phyloP scores from a whole-genome alignment of 1,140 invertebrate genomes.

The Ceratosolen solmsi region DNA sequence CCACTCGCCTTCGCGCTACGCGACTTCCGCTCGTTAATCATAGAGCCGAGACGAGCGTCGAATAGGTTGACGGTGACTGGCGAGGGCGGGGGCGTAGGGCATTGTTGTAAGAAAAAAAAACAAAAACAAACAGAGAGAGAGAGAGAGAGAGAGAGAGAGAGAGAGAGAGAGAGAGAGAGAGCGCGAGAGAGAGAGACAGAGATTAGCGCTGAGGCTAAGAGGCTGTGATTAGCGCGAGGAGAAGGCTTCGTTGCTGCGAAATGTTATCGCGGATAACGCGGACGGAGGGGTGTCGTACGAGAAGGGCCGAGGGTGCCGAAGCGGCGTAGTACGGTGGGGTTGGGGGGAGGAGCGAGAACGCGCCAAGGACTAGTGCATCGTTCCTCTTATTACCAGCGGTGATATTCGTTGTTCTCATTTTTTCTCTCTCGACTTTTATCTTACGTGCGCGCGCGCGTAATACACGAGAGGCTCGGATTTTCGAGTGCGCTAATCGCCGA shows the following conservation, averaged over 20 bases:
- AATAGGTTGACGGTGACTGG: background rate
- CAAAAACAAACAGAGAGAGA: no score
- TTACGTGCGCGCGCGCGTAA: background rate
- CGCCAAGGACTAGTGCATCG: background rate
- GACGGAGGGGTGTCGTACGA: background rate
- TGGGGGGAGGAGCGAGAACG: background rate
- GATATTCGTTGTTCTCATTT: background rate
- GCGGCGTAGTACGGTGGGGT: background rate
- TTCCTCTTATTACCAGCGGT: no score
- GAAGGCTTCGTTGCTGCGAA: slow-evolving; percentile 31
- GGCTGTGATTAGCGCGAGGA: slow-evolving; percentile 34
- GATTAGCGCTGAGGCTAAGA: slow-evolving; percentile 34
- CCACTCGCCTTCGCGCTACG: background rate
- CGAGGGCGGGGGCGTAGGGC: background rate
- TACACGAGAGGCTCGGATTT: background rate
- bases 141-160: background rate
- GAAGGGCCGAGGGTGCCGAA: background rate
- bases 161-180: background rate
- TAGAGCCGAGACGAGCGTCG: background rate
- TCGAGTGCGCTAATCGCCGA: background rate
- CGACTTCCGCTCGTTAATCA: slow-evolving; percentile 27
- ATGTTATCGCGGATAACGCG: background rate
- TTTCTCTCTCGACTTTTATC: slow-evolving; percentile 7
- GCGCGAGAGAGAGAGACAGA: background rate
- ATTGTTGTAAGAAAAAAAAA: slow-evolving; percentile 22